These are phyloP conservation scores for Actenoides lindsayi DNA, from an alignment of 2,113 vertebrate species.

Conservation along the genomic window DNA sequence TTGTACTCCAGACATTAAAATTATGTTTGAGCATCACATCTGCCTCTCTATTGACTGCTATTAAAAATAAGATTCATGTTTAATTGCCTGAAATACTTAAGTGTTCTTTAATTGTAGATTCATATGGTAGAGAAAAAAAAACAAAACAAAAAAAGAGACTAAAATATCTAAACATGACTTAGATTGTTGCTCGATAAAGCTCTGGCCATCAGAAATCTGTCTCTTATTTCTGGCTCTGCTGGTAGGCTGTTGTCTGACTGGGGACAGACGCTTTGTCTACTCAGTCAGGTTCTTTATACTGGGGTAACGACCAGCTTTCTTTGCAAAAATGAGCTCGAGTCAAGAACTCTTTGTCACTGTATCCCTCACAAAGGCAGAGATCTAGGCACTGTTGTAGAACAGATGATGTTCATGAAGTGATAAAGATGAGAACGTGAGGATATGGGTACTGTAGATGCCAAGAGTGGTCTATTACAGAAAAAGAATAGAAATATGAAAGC, in stretches of 20 bases:
- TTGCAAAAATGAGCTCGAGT: neutral
- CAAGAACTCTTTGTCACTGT: neutral
- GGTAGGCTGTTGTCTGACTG: neutral
- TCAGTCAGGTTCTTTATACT: neutral
- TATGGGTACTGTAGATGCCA: neutral
- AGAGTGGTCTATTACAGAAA: neutral
- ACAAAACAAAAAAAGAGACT: neutral
- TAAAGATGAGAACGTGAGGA: neutral
- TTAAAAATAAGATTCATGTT: neutral
- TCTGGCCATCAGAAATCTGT: neutral
- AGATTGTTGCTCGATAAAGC: neutral
- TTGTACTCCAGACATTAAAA: neutral
- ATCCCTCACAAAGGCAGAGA: neutral
- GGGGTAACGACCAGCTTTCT: neutral
- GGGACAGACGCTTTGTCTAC: neutral
- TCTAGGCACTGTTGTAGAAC: neutral
- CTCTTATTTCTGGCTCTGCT: neutral
- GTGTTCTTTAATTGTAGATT: neutral
- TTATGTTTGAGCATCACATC: neutral
- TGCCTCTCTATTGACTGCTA: neutral
- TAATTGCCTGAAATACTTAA: neutral
- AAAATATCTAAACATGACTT: neutral
- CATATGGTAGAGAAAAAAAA: neutral
- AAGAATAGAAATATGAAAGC: neutral
- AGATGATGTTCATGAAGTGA: neutral